phyloP scores from a whole-genome alignment of 2,888 invertebrate species.

The Plebejus argus region DNA sequence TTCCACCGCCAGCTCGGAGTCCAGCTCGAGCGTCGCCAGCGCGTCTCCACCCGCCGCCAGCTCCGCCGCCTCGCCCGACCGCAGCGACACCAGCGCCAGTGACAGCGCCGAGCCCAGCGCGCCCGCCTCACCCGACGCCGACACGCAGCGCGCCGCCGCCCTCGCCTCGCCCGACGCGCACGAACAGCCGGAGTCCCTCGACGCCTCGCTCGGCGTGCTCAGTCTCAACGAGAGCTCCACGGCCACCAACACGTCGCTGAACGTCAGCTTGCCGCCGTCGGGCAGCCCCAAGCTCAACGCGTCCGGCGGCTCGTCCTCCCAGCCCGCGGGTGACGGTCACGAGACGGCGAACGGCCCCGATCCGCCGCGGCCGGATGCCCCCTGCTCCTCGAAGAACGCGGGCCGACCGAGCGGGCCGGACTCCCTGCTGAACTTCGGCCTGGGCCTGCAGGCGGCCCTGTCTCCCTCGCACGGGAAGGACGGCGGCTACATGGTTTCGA shows the following conservation, averaged over 20 bases:
- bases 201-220: slow-evolving; percentile 67
- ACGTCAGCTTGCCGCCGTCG: slow-evolving; percentile 67
- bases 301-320: slow-evolving; percentile 46
- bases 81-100: slow-evolving; percentile 86
- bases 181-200: slow-evolving; percentile 48
- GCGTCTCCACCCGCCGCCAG: slow-evolving; percentile 74
- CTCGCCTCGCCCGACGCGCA: slow-evolving; percentile 49
- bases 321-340: slow-evolving; percentile 51
- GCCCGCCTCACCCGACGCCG: slow-evolving; percentile 83
- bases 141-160: slow-evolving; percentile 57
- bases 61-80: slow-evolving; percentile 85
- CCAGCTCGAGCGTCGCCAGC: slow-evolving; percentile 85
- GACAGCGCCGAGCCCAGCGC: slow-evolving; percentile 87
- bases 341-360: slow-evolving; percentile 55
- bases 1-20: slow-evolving; percentile 81
- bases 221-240: slow-evolving; percentile 73
- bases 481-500: slow-evolving; percentile 53
- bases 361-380: slow-evolving; percentile 54
- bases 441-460: slow-evolving; percentile 66
- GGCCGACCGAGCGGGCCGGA: slow-evolving; percentile 60
- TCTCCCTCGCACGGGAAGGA: slow-evolving; percentile 69
- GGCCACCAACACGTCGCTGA: slow-evolving; percentile 71
- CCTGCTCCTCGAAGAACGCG: slow-evolving; percentile 63
- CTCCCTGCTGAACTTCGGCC: slow-evolving; percentile 63
- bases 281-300: slow-evolving; percentile 66